phyloP scores from a whole-genome alignment of 2,888 invertebrate species.

The Ennomos erosarius region DNA sequence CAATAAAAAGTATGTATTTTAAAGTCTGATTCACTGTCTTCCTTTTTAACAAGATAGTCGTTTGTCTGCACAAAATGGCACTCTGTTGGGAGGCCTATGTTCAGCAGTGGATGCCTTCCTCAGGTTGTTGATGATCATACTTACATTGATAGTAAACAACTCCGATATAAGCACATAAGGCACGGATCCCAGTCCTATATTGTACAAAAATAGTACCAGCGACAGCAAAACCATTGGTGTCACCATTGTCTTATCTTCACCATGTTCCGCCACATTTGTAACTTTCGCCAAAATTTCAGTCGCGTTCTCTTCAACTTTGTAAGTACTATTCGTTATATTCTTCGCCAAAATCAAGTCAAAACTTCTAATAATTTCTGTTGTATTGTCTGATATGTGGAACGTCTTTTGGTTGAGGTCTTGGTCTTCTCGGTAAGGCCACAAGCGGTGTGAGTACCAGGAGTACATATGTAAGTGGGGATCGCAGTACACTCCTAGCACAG shows the following conservation, averaged over 20 bases:
- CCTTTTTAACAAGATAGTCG: too few relatives aligned
- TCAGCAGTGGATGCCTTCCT: too few relatives aligned
- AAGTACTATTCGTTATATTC: conserved; percentile 49
- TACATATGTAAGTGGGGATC: conserved; percentile 70
- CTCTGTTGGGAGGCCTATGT: too few relatives aligned
- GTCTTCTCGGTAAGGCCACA: conserved; percentile 62
- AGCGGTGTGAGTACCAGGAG: conserved; percentile 67
- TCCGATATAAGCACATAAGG: conserved; percentile 79
- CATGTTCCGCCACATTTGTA: conserved; percentile 41
- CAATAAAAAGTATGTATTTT: too few relatives aligned
- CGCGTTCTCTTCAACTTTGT: conserved; percentile 44
- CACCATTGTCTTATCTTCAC: conserved; percentile 58
- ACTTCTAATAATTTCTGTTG: conserved; percentile 37
- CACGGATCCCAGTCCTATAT: conserved; percentile 78
- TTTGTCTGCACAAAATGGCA: too few relatives aligned
- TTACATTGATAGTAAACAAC: conserved; percentile 74
- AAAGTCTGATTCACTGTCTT: too few relatives aligned
- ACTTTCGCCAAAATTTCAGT: conserved; percentile 49
- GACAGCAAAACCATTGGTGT: conserved; percentile 72
- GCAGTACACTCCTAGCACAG: conserved; percentile 72
- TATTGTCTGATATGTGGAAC: conserved; percentile 41
- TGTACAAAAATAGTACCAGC: conserved; percentile 71
- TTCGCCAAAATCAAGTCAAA: conserved; percentile 38
- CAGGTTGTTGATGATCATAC: too few relatives aligned
- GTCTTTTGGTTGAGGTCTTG: conserved; percentile 26